Conservation (phyloP, 2,888 invertebrate genomes). For the Micoletzkya japonica region DNA sequence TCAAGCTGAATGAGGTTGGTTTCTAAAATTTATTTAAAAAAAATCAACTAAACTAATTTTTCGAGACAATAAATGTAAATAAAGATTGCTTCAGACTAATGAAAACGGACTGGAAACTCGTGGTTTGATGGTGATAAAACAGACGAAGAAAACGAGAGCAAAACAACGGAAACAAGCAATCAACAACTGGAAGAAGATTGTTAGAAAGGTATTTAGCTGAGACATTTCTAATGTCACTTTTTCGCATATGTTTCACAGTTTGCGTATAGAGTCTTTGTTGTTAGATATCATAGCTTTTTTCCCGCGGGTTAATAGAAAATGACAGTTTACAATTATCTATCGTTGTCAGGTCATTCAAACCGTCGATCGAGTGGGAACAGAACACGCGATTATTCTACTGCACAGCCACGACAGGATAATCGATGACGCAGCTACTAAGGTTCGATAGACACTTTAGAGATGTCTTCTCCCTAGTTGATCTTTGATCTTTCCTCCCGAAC, state of each 20-base stretch:
- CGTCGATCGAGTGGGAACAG: constrained; percentile 57
- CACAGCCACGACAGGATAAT: constrained; percentile 57
- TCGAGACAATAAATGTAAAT: constrained; percentile 30
- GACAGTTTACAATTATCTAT: too few relatives aligned
- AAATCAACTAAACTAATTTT: neutral
- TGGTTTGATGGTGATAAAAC: constrained; percentile 97
- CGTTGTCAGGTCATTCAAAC: constrained; percentile 59
- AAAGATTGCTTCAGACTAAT: constrained; percentile 32
- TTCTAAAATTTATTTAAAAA: neutral
- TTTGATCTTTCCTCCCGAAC: neutral
- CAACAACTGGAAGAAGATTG: constrained; percentile 88
- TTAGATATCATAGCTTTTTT: neutral
- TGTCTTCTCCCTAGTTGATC: neutral
- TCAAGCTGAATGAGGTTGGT: constrained; percentile 77
- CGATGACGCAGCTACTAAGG: constrained; percentile 1
- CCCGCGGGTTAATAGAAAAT: neutral
- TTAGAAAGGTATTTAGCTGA: constrained; percentile 35
- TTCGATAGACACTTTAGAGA: too few relatives aligned
- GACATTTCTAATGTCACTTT: constrained; percentile 47
- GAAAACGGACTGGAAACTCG: constrained; percentile 70
- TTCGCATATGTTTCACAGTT: too few relatives aligned
- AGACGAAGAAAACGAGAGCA: constrained; percentile 91
- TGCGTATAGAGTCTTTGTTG: too few relatives aligned
- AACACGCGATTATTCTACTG: constrained; percentile 52
- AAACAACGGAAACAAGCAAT: constrained; percentile 93